Evolutionary conservation across 2,888 invertebrate genomes (phyloP), one percentile per base, ranked within the genome.

Genomic region (Busseola fusca): DNA sequence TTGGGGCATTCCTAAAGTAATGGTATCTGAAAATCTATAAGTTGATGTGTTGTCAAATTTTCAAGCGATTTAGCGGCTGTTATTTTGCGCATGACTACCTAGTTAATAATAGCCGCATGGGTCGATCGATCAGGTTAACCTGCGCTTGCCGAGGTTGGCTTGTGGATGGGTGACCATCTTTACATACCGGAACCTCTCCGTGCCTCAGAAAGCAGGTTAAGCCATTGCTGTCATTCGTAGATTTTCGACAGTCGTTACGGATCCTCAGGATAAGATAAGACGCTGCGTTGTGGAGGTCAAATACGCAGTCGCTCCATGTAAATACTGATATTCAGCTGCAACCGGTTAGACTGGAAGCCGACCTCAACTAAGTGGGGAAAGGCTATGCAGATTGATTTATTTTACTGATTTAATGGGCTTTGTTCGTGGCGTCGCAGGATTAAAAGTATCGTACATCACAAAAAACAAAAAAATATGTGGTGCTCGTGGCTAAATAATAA

Each of bases 21-120:
- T 74, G 37, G 66, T 10, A 48, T 65, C 75, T 52, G 25, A 74
- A 72, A 57, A 40, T 21, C 30, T 27, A 52, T 73, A 34, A 52
- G n/a, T 56, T 30, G n/a, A 45, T 50, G 16, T 2, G 1, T 45
- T 67, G 65, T 27, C 16, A 37, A 14, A n/a, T 52, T n/a, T 9
- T n/a, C 30, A 50, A 30, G 5, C n/a, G 18, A 18, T 30, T 37
- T 37, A 10, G 27, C 14, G 18, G 3, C n/a, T 52, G 9, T 37
- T 37, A 16, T 50, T 67, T n/a, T 50, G 10, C 10, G 10, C n/a
- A 12, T 50, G n/a, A n/a, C n/a, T 50, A 50, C n/a, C n/a, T n/a
- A 50, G 48, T 50, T 10, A 50, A 10, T n/a, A 48, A 48, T n/a
- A n/a, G 48, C n/a, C 10, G 10, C 21, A 48, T 4, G n/a, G 48